These are phyloP conservation scores for Virgularia gustaviana DNA, from an alignment of 92 coral and sea anemone species.

Conservation along the genomic window DNA sequence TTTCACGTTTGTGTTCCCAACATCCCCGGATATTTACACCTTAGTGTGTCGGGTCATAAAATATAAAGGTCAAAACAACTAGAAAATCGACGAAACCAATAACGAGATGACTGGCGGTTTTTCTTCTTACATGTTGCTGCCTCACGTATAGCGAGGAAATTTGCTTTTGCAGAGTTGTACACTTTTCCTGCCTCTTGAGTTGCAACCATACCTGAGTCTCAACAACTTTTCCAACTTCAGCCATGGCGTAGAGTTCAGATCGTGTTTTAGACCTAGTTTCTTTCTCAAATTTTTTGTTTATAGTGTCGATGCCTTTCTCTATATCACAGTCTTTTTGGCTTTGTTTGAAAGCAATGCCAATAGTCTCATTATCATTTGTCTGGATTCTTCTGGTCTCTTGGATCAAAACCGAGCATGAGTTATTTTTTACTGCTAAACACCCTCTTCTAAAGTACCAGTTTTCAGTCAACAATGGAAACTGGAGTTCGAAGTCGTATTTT, in stretches of 20 bases:
- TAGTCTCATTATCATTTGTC: neutral
- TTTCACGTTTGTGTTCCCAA: no score
- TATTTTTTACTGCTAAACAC: neutral
- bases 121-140: conserved; percentile 1
- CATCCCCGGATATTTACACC: no score
- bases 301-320: neutral
- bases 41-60: no score
- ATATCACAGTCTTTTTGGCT: neutral
- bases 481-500: neutral
- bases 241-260: neutral
- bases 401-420: neutral
- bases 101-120: neutral
- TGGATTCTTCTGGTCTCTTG: neutral
- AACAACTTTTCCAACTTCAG: neutral
- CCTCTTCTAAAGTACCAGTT: conserved; percentile 27
- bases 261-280: neutral
- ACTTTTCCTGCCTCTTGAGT: conserved; percentile 32
- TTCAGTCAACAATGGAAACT: neutral
- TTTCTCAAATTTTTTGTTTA: neutral
- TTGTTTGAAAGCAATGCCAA: neutral
- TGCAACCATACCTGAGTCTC: conserved; percentile 5
- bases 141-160: no score
- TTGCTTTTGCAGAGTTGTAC: neutral
- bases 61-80: no score
- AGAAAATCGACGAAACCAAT: no score